These are phyloP conservation scores for Leuctra nigra DNA, from an alignment of 2,888 invertebrate species.

Conservation along the genomic window DNA sequence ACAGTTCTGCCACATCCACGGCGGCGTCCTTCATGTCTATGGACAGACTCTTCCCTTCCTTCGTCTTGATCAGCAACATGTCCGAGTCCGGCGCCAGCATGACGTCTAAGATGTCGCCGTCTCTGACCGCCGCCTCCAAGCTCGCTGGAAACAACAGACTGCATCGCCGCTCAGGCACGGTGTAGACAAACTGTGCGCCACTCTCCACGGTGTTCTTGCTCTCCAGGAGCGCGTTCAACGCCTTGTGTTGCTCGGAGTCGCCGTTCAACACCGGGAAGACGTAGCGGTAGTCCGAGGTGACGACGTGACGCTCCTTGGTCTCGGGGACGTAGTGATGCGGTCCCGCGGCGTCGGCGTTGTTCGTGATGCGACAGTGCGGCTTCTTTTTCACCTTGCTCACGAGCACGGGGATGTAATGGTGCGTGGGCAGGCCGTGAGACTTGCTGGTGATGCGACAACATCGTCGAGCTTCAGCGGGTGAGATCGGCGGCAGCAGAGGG, in stretches of 20 bases:
- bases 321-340: constrained; percentile 17
- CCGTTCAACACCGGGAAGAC: constrained; percentile 66
- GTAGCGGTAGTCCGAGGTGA: constrained; percentile 63
- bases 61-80: constrained; percentile 63
- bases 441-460: constrained; percentile 74
- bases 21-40: constrained; percentile 58
- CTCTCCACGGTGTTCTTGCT: constrained; percentile 38
- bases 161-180: constrained; percentile 65
- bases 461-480: constrained; percentile 74
- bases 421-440: constrained; percentile 63
- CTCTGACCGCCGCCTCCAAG: constrained; percentile 67
- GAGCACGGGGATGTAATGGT: constrained; percentile 69
- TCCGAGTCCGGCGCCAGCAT: constrained; percentile 71
- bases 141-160: constrained; percentile 66
- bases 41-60: constrained; percentile 67
- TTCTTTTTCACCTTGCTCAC: constrained; percentile 33
- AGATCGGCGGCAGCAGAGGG: constrained; percentile 70
- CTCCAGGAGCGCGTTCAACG: constrained; percentile 30
- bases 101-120: constrained; percentile 69
- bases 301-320: constrained; percentile 49
- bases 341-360: constrained; percentile 47
- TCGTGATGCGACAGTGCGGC: constrained; percentile 58
- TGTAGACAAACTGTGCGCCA: constrained; percentile 61
- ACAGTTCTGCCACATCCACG: constrained; percentile 48
- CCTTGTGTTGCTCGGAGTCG: constrained; percentile 57